phyloP scores from a whole-genome alignment of 2,888 invertebrate species.

The Lasioglossum figueresi region DNA sequence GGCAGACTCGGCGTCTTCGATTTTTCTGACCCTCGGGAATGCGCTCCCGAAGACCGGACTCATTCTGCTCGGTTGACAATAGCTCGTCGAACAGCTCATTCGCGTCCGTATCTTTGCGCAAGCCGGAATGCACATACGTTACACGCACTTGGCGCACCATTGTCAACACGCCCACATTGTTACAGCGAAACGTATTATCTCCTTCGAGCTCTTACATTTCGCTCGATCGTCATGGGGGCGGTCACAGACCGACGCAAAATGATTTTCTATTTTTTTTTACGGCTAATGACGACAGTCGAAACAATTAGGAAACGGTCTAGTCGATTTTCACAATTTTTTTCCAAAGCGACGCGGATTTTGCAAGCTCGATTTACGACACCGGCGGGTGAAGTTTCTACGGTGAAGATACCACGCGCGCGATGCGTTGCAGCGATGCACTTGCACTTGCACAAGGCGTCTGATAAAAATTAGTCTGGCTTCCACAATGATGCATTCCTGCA shows the following conservation, averaged over 20 bases:
- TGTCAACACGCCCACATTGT: constrained; percentile 52
- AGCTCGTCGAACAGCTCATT: constrained; percentile 33
- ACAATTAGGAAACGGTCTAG: constrained; percentile 9
- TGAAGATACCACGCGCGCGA: background rate
- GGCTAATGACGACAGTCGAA: background rate
- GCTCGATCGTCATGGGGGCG: background rate
- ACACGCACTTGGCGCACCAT: constrained; percentile 13
- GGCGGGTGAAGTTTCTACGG: constrained; percentile 18
- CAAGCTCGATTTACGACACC: background rate
- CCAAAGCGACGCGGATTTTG: background rate
- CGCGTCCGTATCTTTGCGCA: background rate
- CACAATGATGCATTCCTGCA: background rate
- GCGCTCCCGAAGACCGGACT: background rate
- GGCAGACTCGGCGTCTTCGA: background rate
- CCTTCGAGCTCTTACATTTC: constrained; percentile 26
- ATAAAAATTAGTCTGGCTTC: constrained; percentile 22
- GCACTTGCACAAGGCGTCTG: constrained; percentile 11
- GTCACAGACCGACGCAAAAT: constrained; percentile 3
- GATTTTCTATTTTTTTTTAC: background rate
- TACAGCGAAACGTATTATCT: constrained; percentile 32
- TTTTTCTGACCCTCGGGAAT: background rate
- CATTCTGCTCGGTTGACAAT: background rate
- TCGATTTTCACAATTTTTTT: constrained; percentile 19
- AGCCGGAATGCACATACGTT: constrained; percentile 36
- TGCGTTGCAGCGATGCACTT: background rate